Percentiles rank a stretch among this genome's conserved stretches.
These are phyloP conservation scores for Hydroisotoma schaefferi DNA, from an alignment of 2,888 invertebrate species.

Conservation along the genomic window DNA sequence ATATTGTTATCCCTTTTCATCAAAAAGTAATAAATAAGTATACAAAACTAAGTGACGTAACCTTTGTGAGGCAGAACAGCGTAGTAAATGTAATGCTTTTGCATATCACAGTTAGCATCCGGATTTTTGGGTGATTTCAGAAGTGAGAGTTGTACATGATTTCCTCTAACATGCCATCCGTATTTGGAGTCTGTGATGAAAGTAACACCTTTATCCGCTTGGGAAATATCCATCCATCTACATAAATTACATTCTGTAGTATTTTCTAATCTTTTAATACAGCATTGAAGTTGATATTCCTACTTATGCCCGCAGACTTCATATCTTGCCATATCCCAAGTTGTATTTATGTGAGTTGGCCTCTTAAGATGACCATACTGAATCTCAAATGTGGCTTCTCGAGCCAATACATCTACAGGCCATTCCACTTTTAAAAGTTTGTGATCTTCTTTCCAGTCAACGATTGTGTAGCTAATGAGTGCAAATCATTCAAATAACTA, in stretches of 20 bases:
- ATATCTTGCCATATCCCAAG: conserved; percentile 57
- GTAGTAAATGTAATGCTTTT: conserved; percentile 54
- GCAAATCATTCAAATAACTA: too few species aligned
- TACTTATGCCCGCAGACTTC: conserved; percentile 57
- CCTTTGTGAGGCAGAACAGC: conserved; percentile 55
- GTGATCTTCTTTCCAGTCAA: conserved; percentile 55
- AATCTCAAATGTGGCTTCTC: conserved; percentile 54
- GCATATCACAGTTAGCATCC: conserved; percentile 55
- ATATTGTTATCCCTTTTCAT: too few species aligned
- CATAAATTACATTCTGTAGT: too few species aligned
- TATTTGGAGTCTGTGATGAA: conserved; percentile 56
- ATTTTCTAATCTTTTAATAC: too few species aligned
- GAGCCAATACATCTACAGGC: conserved; percentile 51
- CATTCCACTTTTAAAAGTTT: conserved; percentile 57
- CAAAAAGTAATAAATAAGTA: neutral
- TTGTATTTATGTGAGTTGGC: conserved; percentile 56
- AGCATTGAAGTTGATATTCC: too few species aligned
- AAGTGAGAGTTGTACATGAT: conserved; percentile 54
- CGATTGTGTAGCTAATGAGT: conserved; percentile 50
- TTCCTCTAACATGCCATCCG: conserved; percentile 54
- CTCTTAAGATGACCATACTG: conserved; percentile 55
- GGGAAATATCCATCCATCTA: conserved; percentile 55
- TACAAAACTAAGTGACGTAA: conserved; percentile 33
- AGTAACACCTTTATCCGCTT: conserved; percentile 54
- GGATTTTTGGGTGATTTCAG: conserved; percentile 55